Evolutionary conservation across 2,797 vertebrate species (phyloP), one percentile per base, ranked within the genome.

Genomic region (Xenops minutus): DNA sequence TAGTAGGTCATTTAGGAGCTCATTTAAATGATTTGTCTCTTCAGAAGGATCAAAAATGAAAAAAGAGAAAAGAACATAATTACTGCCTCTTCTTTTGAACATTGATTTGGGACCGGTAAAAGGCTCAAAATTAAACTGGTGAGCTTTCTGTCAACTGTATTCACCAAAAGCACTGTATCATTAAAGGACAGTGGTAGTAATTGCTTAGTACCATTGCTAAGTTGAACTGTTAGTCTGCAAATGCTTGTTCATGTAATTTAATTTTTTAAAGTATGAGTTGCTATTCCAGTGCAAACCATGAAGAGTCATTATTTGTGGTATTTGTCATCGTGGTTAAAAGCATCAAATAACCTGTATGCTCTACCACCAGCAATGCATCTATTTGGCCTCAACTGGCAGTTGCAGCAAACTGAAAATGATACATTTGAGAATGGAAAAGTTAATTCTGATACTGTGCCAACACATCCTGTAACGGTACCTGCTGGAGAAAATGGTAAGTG

Each of bases 341-440:
- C 79, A 81, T 85, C 88, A 88, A 94, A 92, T 90, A 95, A 93
- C 76, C 29, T 95, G 30, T 97, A 52, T 98, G 95, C 87, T 97
- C 97, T 95, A 69, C 78, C 96, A 96, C 77, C 96, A 99, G 99
- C 99, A 96, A 99, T 99, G 99, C 99, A 99, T 98, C 98, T 99
- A 46, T 99, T 99, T 97, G 99, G 99, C 98, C 99, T 99, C 97
- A 99, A 99, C 96, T 99, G 99, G 99, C 99, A 99, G 97, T 98
- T 99, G 86, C 99, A 99, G 95, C 99, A 99, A 97, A 98, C 99
- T 93, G 99, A 99, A 97, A 99, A 99, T 97, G 99, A 99, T 94
- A 98, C 99, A 27, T 99, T 99, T 97, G 99, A 99, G 97, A 99
- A 99, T 41, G 99, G 99, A 95, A 98, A 98, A 97, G 99, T 98